Evolutionary conservation across 2,797 vertebrate species (phyloP), one percentile per base, ranked within the genome.

Genomic region (Discoglossus pictus): DNA sequence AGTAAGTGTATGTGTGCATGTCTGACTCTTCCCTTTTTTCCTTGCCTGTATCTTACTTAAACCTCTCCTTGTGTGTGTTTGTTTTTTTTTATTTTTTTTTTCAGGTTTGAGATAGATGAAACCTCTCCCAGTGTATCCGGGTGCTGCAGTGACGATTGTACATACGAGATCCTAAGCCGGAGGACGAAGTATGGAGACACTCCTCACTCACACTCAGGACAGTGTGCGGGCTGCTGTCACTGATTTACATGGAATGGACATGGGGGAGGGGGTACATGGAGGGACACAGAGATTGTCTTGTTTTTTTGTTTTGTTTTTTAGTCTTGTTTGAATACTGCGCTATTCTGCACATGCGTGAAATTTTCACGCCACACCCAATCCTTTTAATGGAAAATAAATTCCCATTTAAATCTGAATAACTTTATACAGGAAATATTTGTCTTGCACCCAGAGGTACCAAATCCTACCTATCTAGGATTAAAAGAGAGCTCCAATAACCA

Each of bases 81-180:
- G 25, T 7, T 36, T 20, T 12, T 21, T 34, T 1, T 52, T n/a
- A 31, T 20, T 2, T 13, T 7, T 40, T 53, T 16, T 58, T 56
- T 39, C 68, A 97, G 94, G 75, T 96, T 97, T 65, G 94, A 98
- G 78, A 92, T 97, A 1, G 95, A 97, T 0, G 93, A 96, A 75
- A 90, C 92, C 12, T 96, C 95, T 2, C 95, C 94, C 18, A 95
- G 94, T 79, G 86, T 94, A 88, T 94, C 92, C 0, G 95, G 94
- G 7, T 97, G 94, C 84, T 97, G 93, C 17, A 93, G 92, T 7
- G 94, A 97, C 8, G 94, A 95, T 81, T 95, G 92, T 75, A 92
- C 94, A 67, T 97, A 97, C 1, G 95, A 98, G 82, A 96, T 98
- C 79, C 90, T 97, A 75, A 97, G 94, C 83, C 89, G 94, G 65